Conservation (phyloP, 2,113 vertebrate species). For the Ursus arctos region DNA sequence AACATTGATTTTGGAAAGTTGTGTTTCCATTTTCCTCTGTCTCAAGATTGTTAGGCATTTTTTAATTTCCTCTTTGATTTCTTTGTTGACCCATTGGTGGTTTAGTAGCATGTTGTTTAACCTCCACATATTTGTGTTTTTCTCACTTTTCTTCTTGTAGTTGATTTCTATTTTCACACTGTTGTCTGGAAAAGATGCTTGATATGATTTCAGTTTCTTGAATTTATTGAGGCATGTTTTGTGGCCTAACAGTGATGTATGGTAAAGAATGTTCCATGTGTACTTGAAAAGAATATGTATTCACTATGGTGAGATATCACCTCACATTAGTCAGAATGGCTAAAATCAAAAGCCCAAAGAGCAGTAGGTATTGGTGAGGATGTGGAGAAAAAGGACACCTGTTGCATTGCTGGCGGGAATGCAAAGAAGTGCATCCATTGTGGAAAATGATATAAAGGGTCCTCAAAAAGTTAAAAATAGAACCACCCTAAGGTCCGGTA, state of each 20-base stretch:
- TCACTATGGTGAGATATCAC: background rate
- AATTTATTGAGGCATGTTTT: background rate
- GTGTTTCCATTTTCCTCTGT: background rate
- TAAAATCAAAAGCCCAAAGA: too few species aligned
- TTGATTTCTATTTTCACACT: background rate
- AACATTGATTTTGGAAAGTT: background rate
- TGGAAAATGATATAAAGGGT: too few species aligned
- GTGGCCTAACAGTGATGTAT: background rate
- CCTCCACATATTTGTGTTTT: background rate
- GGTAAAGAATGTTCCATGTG: background rate
- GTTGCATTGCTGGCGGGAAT: too few species aligned
- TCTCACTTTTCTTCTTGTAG: background rate
- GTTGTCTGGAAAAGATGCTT: background rate
- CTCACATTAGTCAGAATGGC: too few species aligned
- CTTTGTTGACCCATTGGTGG: background rate
- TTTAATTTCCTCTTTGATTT: background rate
- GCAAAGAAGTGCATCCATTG: too few species aligned
- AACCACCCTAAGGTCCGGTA: too few species aligned
- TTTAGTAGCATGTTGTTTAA: background rate
- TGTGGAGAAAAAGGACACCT: too few species aligned
- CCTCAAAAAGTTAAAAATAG: too few species aligned
- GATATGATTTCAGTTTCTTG: background rate
- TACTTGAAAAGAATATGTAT: background rate
- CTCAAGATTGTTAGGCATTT: background rate
- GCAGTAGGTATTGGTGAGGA: too few species aligned